Percentiles rank a stretch among this genome's conserved stretches.
These are phyloP conservation scores for Ciona savignyi DNA, from an alignment of 23 tunicate genomes.

Conservation along the genomic window DNA sequence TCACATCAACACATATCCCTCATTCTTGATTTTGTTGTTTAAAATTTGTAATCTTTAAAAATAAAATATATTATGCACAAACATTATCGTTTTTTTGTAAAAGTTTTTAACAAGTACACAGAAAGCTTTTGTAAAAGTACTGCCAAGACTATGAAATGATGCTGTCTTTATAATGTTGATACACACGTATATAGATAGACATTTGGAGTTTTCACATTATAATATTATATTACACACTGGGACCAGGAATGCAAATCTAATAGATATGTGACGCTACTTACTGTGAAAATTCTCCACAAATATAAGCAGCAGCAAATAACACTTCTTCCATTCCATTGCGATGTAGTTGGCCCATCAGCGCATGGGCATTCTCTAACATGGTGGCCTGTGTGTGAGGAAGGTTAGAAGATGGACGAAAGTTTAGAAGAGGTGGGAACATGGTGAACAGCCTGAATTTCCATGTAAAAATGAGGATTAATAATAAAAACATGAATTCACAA, in stretches of 20 bases:
- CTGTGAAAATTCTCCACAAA: conserved; percentile 93
- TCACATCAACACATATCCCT: no score
- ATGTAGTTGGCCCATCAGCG: conserved; percentile 35
- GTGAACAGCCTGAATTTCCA: no score
- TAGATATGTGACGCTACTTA: conserved; percentile 56
- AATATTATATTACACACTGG: not conserved
- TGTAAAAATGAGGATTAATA: no score
- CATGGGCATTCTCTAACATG: conserved; percentile 72
- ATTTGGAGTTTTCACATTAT: not conserved
- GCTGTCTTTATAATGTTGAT: no score
- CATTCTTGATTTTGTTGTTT: no score
- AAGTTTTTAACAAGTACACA: not conserved
- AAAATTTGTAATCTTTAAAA: no score
- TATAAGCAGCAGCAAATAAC: conserved; percentile 87
- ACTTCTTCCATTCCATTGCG: conserved; percentile 93
- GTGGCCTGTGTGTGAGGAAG: conserved; percentile 45
- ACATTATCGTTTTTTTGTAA: no score
- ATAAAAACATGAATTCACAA: not conserved
- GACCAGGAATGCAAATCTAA: not conserved
- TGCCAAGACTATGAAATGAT: not conserved
- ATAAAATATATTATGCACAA: no score
- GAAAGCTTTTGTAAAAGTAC: not conserved
- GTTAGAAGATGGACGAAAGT: no score
- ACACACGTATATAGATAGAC: not conserved
- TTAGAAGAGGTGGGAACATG: no score